Base-by-base conservation (phyloP, 2,888 invertebrate species). In the Anaspis maculata region DNA sequence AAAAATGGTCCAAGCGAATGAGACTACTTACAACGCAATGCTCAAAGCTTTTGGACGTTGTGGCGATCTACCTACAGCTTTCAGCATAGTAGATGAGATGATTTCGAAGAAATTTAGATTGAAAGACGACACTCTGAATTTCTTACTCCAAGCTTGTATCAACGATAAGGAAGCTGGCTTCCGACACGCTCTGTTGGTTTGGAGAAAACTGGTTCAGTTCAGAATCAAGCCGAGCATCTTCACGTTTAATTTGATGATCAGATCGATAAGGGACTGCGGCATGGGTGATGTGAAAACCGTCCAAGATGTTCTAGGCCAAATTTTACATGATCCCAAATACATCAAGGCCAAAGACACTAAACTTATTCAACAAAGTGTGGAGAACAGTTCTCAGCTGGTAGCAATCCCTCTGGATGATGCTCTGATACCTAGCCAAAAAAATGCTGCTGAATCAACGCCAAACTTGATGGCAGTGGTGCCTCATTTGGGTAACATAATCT, bases 11-110 rank as follows among this genome's bases (percentile, higher is more conserved):
- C 69, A 75, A 42, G 77, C 85, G 2, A 89, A 88, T 57, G 61
- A 76, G 1, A 76, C 78, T 4, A 87, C 83, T 54, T 92, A 87
- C 55, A 83, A 91, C 69, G 77, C 84, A 2, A 85, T 94, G 82
- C 86, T 94, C 16, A 92, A 90, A 70, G 88, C 90, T 1, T 95
- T 86, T 68, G 90, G 89, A 0, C 71, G 83, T 38, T 84, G 85
- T 64, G 84, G 85, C 0, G 83, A 89, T 59, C 58, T 89, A 11
- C 56, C 73, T 35, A 79, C 77, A 21, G 87, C 92, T 1, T 92
- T 91, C 62, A 59, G 72, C 55, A 61, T 94, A 34, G 84, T 83
- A 2, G 92, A 95, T 68, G 86, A 90, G 69, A 88, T 92, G 83
- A 54, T 70, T 2, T 68, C 75, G 25, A 78, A 77, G 36, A 66